These are phyloP conservation scores for Acronicta alni DNA, from an alignment of 2,888 invertebrate genomes.

Conservation along the genomic window DNA sequence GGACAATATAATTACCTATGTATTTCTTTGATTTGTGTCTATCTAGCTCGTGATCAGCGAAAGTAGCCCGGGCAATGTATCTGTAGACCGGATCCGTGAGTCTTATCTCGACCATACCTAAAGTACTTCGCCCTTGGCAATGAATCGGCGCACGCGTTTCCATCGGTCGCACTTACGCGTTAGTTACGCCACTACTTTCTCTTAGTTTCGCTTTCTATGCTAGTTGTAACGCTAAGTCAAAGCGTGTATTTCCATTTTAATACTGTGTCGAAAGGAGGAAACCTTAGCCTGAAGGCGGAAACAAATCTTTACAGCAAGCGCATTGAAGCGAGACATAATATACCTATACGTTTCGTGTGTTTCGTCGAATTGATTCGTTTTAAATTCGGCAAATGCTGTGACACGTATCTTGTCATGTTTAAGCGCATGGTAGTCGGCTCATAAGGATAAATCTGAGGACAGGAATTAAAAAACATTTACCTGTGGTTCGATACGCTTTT, in stretches of 20 bases:
- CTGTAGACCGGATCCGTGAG: constrained; percentile 18
- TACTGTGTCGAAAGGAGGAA: constrained; percentile 11
- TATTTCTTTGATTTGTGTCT: too few species aligned
- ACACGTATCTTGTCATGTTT: too few species aligned
- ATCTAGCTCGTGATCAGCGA: constrained; percentile 23
- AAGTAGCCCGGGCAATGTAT: constrained; percentile 29
- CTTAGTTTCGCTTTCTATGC: constrained; percentile 61
- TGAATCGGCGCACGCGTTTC: constrained; percentile 44
- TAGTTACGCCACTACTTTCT: constrained; percentile 61
- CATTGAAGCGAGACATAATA: not conserved
- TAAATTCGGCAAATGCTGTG: not conserved
- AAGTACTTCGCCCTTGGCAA: constrained; percentile 56
- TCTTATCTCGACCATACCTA: constrained; percentile 28
- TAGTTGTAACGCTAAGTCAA: constrained; percentile 10
- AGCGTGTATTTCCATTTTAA: constrained; percentile 12
- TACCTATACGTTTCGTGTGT: not conserved
- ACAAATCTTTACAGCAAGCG: not conserved
- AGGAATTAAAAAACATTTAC: too few species aligned
- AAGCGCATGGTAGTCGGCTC: too few species aligned
- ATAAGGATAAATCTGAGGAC: too few species aligned
- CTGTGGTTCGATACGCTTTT: too few species aligned
- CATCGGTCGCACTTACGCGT: constrained; percentile 38
- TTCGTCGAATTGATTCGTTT: not conserved
- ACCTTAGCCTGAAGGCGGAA: not conserved
- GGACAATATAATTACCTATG: not conserved